Percentiles rank a stretch among this genome's conserved stretches.
Evolutionary conservation across 2,888 invertebrate genomes (phyloP).

Genomic region (Panzeria rudis): DNA sequence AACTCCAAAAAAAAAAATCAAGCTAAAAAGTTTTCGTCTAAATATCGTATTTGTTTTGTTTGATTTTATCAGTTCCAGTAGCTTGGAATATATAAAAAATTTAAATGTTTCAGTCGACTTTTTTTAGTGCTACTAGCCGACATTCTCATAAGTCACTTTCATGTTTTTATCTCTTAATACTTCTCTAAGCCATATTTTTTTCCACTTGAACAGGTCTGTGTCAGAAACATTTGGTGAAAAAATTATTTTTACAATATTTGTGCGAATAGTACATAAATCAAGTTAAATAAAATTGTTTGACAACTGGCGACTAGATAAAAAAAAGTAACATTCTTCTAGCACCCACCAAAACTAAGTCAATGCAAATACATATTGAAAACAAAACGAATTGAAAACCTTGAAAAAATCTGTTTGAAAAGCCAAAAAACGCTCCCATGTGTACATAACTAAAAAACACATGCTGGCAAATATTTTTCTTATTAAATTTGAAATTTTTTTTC

Average conservation of each 20-base stretch:
- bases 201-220: slow-evolving; percentile 42
- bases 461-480: slow-evolving; percentile 22
- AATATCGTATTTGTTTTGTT: too few species aligned
- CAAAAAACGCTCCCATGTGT: slow-evolving; percentile 37
- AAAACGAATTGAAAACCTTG: slow-evolving; percentile 38
- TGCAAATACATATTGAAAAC: slow-evolving; percentile 7
- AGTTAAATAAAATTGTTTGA: slow-evolving; percentile 56
- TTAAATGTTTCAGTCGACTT: not conserved
- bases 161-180: not conserved
- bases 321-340: slow-evolving; percentile 29
- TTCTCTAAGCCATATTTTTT: slow-evolving; percentile 9
- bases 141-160: not conserved
- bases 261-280: slow-evolving; percentile 41
- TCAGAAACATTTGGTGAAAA: slow-evolving; percentile 22
- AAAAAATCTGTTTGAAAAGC: slow-evolving; percentile 21
- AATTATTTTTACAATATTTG: not conserved
- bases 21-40: too few species aligned
- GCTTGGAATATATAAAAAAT: too few species aligned
- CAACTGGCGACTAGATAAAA: slow-evolving; percentile 49
- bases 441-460: not conserved
- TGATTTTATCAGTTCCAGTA: too few species aligned
- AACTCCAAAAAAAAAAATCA: too few species aligned
- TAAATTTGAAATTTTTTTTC: slow-evolving; percentile 11
- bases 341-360: slow-evolving; percentile 47
- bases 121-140: not conserved